These are phyloP conservation scores for Theocolax elegans DNA, from an alignment of 1,140 invertebrate genomes.

Conservation along the genomic window DNA sequence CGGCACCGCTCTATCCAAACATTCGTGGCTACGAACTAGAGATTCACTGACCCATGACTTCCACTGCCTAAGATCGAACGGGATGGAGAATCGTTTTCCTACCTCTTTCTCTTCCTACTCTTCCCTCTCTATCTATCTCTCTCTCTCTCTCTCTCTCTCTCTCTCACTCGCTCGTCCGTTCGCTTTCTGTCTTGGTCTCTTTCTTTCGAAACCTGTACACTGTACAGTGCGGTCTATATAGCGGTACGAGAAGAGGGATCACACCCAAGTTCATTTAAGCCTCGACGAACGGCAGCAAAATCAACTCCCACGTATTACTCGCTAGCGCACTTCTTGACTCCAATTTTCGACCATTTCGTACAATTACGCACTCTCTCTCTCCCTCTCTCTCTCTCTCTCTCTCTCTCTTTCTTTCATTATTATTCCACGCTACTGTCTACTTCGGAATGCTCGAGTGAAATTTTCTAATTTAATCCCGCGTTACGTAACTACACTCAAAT, in stretches of 20 bases:
- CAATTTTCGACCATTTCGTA: background rate
- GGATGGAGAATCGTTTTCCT: slow-evolving; percentile 42
- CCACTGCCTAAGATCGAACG: slow-evolving; percentile 46
- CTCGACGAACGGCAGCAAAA: background rate
- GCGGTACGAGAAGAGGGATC: slow-evolving; percentile 46
- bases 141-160: too few relatives aligned
- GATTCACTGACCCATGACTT: slow-evolving; percentile 64
- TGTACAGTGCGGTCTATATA: slow-evolving; percentile 23
- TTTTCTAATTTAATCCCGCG: too few relatives aligned
- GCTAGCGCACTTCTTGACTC: background rate
- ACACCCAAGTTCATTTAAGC: slow-evolving; percentile 45
- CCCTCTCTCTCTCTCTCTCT: too few relatives aligned
- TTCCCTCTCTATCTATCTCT: too few relatives aligned
- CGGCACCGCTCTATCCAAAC: slow-evolving; percentile 45
- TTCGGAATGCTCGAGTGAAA: too few relatives aligned
- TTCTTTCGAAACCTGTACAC: slow-evolving; percentile 26
- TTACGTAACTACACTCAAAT: too few relatives aligned
- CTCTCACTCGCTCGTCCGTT: too few relatives aligned
- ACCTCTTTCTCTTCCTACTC: background rate
- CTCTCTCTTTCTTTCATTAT: too few relatives aligned
- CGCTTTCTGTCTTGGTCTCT: too few relatives aligned
- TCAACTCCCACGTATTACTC: too few relatives aligned
- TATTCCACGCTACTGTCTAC: too few relatives aligned
- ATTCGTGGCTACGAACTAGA: slow-evolving; percentile 64
- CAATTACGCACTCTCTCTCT: background rate